Conservation (phyloP, 92 coral and sea anemone genomes). For the Palythoa grandiflora region DNA sequence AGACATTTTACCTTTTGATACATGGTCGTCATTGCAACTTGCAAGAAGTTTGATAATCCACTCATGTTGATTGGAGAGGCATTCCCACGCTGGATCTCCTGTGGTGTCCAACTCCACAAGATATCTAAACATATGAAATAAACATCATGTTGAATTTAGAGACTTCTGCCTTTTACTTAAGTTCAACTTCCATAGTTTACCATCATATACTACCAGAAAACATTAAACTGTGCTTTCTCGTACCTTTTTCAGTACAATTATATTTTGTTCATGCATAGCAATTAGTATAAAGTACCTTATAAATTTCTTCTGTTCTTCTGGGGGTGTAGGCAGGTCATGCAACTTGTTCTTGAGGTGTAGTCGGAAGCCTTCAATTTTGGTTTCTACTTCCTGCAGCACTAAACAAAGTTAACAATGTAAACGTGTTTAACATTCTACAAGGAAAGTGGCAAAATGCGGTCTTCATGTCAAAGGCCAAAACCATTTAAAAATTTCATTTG, state of each 20-base stretch:
- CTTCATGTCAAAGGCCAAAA: too few relatives aligned
- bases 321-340: constrained; percentile 91
- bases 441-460: too few relatives aligned
- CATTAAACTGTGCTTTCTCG: too few relatives aligned
- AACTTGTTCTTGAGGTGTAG: constrained; percentile 85
- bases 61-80: constrained; percentile 87
- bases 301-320: constrained; percentile 89
- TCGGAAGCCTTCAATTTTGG: constrained; percentile 92
- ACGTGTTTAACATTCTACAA: neutral
- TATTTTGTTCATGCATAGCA: neutral
- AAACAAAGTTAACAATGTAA: neutral
- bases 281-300: constrained; percentile 71
- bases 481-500: too few relatives aligned
- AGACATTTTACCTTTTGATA: constrained; percentile 76
- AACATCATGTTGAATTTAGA: neutral
- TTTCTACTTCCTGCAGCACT: constrained; percentile 97
- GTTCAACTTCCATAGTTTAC: neutral
- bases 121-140: constrained; percentile 55
- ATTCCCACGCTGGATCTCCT: constrained; percentile 98
- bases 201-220: too few relatives aligned
- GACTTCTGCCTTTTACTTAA: neutral
- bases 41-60: constrained; percentile 89
- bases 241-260: too few relatives aligned
- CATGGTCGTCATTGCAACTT: constrained; percentile 89
- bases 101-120: constrained; percentile 90